These are phyloP conservation scores for Drosophila insularis DNA, from an alignment of 1,140 invertebrate species.

Conservation along the genomic window DNA sequence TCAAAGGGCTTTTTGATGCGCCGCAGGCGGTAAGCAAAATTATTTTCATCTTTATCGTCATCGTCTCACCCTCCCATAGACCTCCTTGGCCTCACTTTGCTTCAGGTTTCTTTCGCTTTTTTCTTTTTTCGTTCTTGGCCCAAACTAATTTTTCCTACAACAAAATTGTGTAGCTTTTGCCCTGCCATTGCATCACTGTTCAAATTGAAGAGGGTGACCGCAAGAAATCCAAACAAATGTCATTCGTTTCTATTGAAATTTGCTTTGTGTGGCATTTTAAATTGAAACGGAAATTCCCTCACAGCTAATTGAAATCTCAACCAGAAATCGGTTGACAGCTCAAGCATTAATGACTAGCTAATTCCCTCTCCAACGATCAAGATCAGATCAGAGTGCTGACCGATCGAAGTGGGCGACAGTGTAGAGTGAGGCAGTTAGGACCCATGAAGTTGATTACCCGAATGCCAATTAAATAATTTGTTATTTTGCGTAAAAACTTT, in stretches of 20 bases:
- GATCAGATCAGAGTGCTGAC: too few species aligned
- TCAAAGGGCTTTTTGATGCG: slow-evolving; percentile 66
- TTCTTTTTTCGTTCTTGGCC: neutral
- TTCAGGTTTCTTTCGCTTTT: slow-evolving; percentile 17
- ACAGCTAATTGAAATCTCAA: neutral
- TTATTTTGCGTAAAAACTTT: slow-evolving; percentile 6
- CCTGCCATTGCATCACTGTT: neutral
- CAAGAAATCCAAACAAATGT: neutral
- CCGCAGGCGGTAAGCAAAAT: slow-evolving; percentile 64
- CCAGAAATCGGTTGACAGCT: neutral
- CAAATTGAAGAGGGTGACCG: neutral
- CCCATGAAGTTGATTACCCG: neutral
- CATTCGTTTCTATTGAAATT: neutral
- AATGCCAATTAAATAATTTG: slow-evolving; percentile 9
- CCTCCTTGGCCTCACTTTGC: slow-evolving; percentile 57
- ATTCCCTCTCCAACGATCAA: too few species aligned
- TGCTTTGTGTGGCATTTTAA: neutral
- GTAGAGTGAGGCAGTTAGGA: neutral
- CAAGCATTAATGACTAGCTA: too few species aligned
- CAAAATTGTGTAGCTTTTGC: neutral
- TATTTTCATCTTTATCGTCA: slow-evolving; percentile 52
- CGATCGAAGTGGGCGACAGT: too few species aligned
- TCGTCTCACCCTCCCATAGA: neutral
- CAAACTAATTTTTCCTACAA: neutral
- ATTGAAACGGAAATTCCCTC: neutral